phyloP scores from a whole-genome alignment of 1,140 invertebrate genomes.

The Acarapis woodi region DNA sequence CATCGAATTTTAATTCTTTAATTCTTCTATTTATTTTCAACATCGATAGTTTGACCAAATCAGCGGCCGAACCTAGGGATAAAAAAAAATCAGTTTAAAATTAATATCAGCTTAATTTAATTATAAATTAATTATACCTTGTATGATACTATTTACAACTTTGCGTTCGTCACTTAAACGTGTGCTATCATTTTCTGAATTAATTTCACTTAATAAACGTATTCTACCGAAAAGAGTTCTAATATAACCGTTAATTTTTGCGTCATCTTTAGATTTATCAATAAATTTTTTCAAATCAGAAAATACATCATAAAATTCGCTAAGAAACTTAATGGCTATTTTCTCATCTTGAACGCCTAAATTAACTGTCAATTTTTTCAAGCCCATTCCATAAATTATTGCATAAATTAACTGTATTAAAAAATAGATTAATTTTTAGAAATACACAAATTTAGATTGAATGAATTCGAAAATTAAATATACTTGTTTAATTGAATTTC shows the following conservation, averaged over 20 bases:
- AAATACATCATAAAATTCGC: conserved; percentile 28
- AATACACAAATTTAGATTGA: no score
- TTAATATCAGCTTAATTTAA: no score
- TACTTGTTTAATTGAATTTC: no score
- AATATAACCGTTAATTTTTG: conserved; percentile 39
- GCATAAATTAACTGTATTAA: conserved; percentile 59
- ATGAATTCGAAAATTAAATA: no score
- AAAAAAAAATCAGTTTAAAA: no score
- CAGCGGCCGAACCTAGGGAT: conserved; percentile 79
- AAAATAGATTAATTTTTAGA: no score
- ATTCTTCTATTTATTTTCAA: conserved; percentile 34
- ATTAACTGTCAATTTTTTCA: conserved; percentile 45
- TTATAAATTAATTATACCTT: no score
- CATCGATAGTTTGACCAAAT: conserved; percentile 74
- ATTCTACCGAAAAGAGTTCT: conserved; percentile 47
- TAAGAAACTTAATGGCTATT: conserved; percentile 43
- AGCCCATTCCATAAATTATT: conserved; percentile 90
- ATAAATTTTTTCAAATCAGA: conserved; percentile 30
- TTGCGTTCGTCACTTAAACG: conserved; percentile 67
- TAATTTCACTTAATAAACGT: conserved; percentile 46
- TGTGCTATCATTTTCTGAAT: conserved; percentile 25
- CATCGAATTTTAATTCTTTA: conserved; percentile 15
- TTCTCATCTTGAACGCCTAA: conserved; percentile 47
- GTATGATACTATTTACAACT: conserved; percentile 74
- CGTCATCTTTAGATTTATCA: conserved; percentile 30